Conservation (phyloP, 2,113 vertebrate species). For the Cyanoderma ruficeps region DNA sequence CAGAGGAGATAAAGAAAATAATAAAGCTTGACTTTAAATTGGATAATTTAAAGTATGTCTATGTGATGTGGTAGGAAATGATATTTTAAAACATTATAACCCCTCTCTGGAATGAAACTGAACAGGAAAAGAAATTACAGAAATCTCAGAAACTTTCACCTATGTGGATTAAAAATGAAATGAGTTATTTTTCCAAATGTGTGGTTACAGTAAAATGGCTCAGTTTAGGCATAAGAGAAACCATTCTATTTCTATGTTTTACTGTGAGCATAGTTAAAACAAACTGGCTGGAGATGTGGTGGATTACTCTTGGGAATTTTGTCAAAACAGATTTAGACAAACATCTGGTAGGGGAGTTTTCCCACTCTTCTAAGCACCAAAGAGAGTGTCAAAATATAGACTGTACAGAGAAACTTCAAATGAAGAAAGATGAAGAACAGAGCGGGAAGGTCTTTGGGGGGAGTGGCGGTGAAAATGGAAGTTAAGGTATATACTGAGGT, state of each 20-base stretch:
- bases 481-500: background rate
- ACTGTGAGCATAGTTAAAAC: background rate
- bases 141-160: background rate
- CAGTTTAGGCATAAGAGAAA: background rate
- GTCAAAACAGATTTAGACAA: background rate
- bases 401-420: background rate
- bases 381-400: background rate
- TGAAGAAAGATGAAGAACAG: background rate
- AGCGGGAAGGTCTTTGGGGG: background rate
- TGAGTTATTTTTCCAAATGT: background rate
- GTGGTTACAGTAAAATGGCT: background rate
- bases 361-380: background rate
- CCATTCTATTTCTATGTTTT: background rate
- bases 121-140: background rate
- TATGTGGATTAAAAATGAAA: background rate
- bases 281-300: background rate
- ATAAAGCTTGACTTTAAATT: constrained; percentile 11
- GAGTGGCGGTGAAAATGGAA: background rate
- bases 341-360: background rate
- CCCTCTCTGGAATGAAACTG: background rate
- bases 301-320: background rate
- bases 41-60: background rate
- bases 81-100: background rate
- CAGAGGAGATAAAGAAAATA: background rate
- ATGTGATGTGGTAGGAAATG: background rate